phyloP scores from a whole-genome alignment of 2,797 vertebrate genomes.

The Selene dorsalis region DNA sequence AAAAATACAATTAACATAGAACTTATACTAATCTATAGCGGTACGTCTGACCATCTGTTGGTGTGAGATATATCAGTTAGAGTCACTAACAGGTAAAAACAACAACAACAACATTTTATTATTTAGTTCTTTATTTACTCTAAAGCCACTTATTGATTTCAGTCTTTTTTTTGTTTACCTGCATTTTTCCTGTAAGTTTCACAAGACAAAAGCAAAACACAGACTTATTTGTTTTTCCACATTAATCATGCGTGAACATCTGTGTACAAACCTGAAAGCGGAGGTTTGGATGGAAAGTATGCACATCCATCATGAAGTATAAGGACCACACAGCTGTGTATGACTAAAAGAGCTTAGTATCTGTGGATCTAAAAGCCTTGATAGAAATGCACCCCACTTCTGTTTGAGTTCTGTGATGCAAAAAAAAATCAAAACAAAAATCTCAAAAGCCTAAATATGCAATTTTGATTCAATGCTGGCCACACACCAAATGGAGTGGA shows the following conservation, averaged over 20 bases:
- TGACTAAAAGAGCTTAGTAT: slow-evolving; percentile 38
- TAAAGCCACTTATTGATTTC: background rate
- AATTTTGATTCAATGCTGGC: slow-evolving; percentile 2
- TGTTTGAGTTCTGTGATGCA: slow-evolving; percentile 8
- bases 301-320: slow-evolving; percentile 36
- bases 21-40: slow-evolving; percentile 49
- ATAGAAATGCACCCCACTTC: background rate
- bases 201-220: background rate
- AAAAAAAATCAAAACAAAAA: background rate
- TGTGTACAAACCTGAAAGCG: slow-evolving; percentile 32
- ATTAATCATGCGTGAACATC: slow-evolving; percentile 32
- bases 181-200: background rate
- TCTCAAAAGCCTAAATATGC: background rate
- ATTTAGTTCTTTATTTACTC: background rate
- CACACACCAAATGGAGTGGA: background rate
- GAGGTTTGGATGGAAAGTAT: slow-evolving; percentile 44
- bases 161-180: background rate
- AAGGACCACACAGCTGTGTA: slow-evolving; percentile 47
- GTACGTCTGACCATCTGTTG: slow-evolving; percentile 60
- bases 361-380: background rate
- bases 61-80: background rate
- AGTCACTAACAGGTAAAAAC: background rate
- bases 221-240: slow-evolving; percentile 44
- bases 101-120: background rate
- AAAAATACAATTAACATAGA: slow-evolving; percentile 72